A percentile compares a stretch with the other conserved stretches of the same genome.
These are phyloP conservation scores for Carassius gibelio DNA, from an alignment of 2,113 vertebrate genomes.

Conservation along the genomic window DNA sequence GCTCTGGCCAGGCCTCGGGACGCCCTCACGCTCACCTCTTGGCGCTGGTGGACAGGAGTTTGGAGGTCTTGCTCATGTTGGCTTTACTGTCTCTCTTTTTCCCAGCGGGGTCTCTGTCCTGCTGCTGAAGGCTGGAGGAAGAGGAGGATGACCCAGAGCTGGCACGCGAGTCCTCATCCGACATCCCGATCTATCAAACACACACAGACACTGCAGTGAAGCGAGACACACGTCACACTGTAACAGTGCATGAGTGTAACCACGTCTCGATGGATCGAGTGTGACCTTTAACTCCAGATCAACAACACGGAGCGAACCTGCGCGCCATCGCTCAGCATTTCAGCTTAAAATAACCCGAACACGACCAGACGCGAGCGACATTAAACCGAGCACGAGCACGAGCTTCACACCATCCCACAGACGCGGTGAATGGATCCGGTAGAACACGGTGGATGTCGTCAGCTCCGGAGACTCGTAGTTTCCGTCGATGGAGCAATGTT, in stretches of 20 bases:
- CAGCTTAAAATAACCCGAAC: neutral
- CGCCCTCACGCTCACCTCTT: constrained; percentile 80
- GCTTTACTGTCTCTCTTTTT: constrained; percentile 95
- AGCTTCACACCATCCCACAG: neutral
- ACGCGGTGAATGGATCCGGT: neutral
- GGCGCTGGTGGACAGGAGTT: constrained; percentile 94
- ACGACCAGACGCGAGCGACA: neutral
- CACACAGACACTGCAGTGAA: constrained; percentile 29
- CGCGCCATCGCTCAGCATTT: neutral
- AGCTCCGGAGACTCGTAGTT: neutral
- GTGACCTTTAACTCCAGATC: constrained; percentile 25
- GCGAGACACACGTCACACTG: too few relatives aligned
- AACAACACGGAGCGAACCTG: neutral
- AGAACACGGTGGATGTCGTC: constrained; percentile 42
- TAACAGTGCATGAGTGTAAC: neutral
- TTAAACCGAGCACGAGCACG: constrained; percentile 1
- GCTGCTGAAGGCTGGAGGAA: constrained; percentile 84
- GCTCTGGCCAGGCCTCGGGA: too few relatives aligned
- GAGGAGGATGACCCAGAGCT: constrained; percentile 94
- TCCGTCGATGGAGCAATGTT: constrained; percentile 12
- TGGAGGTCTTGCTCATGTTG: constrained; percentile 98
- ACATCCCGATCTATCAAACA: constrained; percentile 83
- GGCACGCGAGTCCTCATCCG: constrained; percentile 98
- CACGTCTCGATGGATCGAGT: too few relatives aligned
- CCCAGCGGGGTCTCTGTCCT: constrained; percentile 78